phyloP scores from a whole-genome alignment of 2,888 invertebrate genomes.

The Ernsta delagoae region DNA sequence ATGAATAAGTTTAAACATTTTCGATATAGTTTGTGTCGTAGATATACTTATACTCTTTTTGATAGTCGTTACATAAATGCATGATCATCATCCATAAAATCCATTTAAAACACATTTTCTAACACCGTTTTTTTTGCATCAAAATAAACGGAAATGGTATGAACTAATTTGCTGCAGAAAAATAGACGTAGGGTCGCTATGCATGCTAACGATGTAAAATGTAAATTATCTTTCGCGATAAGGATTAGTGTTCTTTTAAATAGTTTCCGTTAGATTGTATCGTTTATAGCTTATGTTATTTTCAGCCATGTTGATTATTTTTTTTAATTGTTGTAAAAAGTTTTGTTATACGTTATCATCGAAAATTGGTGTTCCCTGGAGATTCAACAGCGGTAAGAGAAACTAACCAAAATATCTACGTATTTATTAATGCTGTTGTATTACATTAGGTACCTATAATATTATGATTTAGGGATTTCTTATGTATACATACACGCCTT shows the following conservation, averaged over 20 bases:
- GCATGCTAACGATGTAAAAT: slow-evolving; percentile 58
- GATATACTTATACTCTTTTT: slow-evolving; percentile 47
- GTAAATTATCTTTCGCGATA: slow-evolving; percentile 49
- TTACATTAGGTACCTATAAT: too few species aligned
- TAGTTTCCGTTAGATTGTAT: slow-evolving; percentile 57
- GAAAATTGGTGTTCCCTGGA: slow-evolving; percentile 31
- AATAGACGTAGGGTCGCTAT: slow-evolving; percentile 49
- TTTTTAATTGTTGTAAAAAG: slow-evolving; percentile 26
- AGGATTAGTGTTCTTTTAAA: slow-evolving; percentile 48
- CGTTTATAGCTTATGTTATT: slow-evolving; percentile 56
- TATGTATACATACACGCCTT: slow-evolving; percentile 5
- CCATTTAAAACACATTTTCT: slow-evolving; percentile 46
- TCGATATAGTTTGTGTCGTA: slow-evolving; percentile 60
- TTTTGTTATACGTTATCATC: slow-evolving; percentile 25
- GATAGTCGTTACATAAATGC: slow-evolving; percentile 58
- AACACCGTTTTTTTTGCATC: slow-evolving; percentile 57
- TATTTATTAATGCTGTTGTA: too few species aligned
- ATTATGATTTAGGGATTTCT: not conserved
- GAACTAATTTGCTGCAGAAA: slow-evolving; percentile 58
- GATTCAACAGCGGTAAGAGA: slow-evolving; percentile 42
- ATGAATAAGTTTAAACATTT: slow-evolving; percentile 49
- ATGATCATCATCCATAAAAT: slow-evolving; percentile 57
- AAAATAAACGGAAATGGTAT: slow-evolving; percentile 45
- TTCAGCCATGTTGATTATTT: slow-evolving; percentile 47
- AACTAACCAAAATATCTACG: slow-evolving; percentile 15